Conservation (phyloP, 1,140 invertebrate genomes). For the Dendrolimus kikuchii region DNA sequence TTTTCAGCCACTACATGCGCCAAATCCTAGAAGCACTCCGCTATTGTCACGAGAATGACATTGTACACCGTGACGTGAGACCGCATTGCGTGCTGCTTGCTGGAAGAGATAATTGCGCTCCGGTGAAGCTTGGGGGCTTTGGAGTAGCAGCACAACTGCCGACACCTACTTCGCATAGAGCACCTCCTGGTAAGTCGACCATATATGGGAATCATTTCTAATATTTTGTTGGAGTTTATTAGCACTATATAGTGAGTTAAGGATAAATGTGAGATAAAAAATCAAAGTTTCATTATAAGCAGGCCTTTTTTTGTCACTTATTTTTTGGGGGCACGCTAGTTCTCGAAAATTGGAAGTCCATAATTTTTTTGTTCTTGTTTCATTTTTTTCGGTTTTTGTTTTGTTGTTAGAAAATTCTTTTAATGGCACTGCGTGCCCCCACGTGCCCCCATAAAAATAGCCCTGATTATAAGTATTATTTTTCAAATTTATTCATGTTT, state of each 20-base stretch:
- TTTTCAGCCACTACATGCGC: slow-evolving; percentile 95
- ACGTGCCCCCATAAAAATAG: too few species aligned
- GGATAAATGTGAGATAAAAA: not conserved
- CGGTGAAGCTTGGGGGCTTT: slow-evolving; percentile 98
- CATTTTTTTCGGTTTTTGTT: too few species aligned
- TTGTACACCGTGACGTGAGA: slow-evolving; percentile 96
- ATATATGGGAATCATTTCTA: not conserved
- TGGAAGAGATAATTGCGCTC: slow-evolving; percentile 97
- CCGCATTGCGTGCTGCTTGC: slow-evolving; percentile 96
- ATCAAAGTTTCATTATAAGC: too few species aligned
- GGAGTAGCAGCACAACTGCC: slow-evolving; percentile 95
- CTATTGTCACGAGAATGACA: slow-evolving; percentile 98
- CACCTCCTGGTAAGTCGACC: slow-evolving; percentile 75
- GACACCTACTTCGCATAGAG: slow-evolving; percentile 81
- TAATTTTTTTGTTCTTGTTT: too few species aligned
- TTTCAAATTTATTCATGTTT: too few species aligned
- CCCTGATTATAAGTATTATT: too few species aligned
- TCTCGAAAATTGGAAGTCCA: too few species aligned
- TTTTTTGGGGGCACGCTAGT: too few species aligned
- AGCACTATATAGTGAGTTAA: not conserved
- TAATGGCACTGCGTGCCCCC: too few species aligned
- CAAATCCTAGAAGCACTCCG: slow-evolving; percentile 95
- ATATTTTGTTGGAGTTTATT: too few species aligned
- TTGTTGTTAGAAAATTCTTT: too few species aligned
- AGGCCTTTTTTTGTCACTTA: too few species aligned